These are phyloP conservation scores for Dendropsophus ebraccatus DNA, from an alignment of 2,113 vertebrate species.

Conservation along the genomic window DNA sequence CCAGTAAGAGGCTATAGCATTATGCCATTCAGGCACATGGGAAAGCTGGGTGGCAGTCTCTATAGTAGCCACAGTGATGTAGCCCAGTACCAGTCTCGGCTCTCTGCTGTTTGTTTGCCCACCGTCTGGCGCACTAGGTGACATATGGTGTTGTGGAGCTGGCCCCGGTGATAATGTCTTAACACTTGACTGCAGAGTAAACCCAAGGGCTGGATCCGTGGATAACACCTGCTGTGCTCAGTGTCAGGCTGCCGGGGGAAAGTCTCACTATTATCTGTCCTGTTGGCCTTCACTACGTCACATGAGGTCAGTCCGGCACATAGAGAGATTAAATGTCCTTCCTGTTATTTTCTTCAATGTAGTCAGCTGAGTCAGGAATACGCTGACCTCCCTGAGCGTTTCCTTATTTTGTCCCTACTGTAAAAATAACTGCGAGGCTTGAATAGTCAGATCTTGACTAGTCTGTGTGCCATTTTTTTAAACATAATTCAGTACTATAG, in stretches of 20 bases:
- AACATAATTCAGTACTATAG: too few relatives aligned
- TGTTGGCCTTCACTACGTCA: background rate
- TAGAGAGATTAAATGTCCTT: background rate
- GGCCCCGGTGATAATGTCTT: background rate
- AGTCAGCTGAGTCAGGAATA: constrained; percentile 4
- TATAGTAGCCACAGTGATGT: background rate
- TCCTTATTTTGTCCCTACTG: background rate
- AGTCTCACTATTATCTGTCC: background rate
- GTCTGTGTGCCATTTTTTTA: too few relatives aligned
- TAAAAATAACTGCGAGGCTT: too few relatives aligned
- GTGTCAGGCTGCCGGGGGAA: background rate
- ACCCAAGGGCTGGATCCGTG: too few relatives aligned
- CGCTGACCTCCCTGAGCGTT: background rate
- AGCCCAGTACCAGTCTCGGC: background rate
- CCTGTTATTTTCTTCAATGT: constrained; percentile 5
- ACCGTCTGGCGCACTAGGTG: background rate
- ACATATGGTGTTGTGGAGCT: background rate
- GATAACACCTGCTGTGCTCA: background rate
- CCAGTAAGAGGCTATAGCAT: too few relatives aligned
- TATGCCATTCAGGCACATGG: too few relatives aligned
- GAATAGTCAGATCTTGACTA: too few relatives aligned
- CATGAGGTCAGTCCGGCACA: background rate
- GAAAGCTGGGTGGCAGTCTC: too few relatives aligned
- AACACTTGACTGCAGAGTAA: background rate
- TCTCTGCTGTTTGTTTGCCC: background rate